Evolutionary conservation across 2,113 vertebrate species (phyloP), one percentile per base, ranked within the genome.

Genomic region (Thalassoma bifasciatum): DNA sequence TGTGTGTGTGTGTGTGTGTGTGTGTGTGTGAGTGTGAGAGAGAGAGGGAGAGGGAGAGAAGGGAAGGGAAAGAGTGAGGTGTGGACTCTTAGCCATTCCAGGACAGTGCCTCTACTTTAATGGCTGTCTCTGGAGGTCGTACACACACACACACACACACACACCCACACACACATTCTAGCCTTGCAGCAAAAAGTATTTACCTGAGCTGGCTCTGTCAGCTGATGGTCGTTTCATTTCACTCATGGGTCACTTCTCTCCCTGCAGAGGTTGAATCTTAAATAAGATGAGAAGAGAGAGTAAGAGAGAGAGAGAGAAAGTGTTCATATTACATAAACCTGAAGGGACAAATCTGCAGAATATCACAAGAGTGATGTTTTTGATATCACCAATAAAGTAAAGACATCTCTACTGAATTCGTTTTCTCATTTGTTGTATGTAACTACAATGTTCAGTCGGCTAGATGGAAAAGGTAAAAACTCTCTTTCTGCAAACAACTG

Each of bases 191-290:
- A 62, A n/a, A 72, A 30, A 36, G 37, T 67, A 56, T 69, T 80
- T 68, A 68, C 70, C 64, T 63, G 64, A 63, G 37, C 46, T 68
- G 51, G 52, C 51, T 52, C 71, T 30, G 23, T 67, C 52, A 80
- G 59, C 24, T 61, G 56, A 57, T 56, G 36, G 58, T 52, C 58
- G 44, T 64, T 69, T 40, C 4, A 13, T 69, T 61, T 30, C 22
- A 47, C 58, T 75, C 65, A 57, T 53, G 65, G 71, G 77, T 80
- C 71, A 80, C 46, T 69, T 59, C 52, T 69, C n/a, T 37, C 14
- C 42, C 30, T 22, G 52, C 53, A 70, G 70, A 66, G 72, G 65
- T 44, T 40, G 53, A 58, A 66, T 66, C 68, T 38, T 38, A 38
- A 49, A 58, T 37, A 65, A n/a, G n/a, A n/a, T n/a, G n/a, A n/a